These are phyloP conservation scores for Adelges cooleyi DNA, from an alignment of 1,140 invertebrate species.

Conservation along the genomic window DNA sequence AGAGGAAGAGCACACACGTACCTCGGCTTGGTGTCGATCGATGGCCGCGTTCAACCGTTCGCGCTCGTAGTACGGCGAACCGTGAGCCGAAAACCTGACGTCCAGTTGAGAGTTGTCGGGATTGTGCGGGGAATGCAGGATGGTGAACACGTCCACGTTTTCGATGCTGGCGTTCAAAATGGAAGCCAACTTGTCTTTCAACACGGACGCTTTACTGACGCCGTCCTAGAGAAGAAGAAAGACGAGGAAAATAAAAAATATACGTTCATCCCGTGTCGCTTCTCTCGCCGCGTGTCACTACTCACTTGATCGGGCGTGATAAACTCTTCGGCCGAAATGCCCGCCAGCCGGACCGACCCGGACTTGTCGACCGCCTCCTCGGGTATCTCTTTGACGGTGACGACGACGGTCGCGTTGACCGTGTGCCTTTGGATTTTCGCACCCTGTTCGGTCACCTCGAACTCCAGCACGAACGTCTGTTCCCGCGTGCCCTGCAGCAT, in stretches of 20 bases:
- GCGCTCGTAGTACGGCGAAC: conserved; percentile 76
- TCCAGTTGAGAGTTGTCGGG: conserved; percentile 53
- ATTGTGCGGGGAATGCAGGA: conserved; percentile 55
- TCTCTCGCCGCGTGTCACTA: no score
- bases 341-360: conserved; percentile 73
- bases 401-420: conserved; percentile 66
- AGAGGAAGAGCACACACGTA: conserved; percentile 36
- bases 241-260: background rate
- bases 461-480: conserved; percentile 55
- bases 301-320: conserved; percentile 45
- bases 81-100: conserved; percentile 80
- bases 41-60: conserved; percentile 74
- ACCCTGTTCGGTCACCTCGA: conserved; percentile 50
- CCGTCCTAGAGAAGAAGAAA: conserved; percentile 40
- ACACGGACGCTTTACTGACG: conserved; percentile 59
- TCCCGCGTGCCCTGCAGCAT: conserved; percentile 57
- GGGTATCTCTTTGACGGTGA: conserved; percentile 71
- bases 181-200: conserved; percentile 53
- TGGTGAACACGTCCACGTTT: conserved; percentile 88
- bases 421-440: conserved; percentile 43
- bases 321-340: conserved; percentile 72
- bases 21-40: conserved; percentile 51
- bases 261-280: no score
- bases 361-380: conserved; percentile 82
- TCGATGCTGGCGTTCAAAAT: conserved; percentile 62